These are phyloP conservation scores for Podiceps cristatus DNA, from an alignment of 2,113 vertebrate genomes.

Conservation along the genomic window DNA sequence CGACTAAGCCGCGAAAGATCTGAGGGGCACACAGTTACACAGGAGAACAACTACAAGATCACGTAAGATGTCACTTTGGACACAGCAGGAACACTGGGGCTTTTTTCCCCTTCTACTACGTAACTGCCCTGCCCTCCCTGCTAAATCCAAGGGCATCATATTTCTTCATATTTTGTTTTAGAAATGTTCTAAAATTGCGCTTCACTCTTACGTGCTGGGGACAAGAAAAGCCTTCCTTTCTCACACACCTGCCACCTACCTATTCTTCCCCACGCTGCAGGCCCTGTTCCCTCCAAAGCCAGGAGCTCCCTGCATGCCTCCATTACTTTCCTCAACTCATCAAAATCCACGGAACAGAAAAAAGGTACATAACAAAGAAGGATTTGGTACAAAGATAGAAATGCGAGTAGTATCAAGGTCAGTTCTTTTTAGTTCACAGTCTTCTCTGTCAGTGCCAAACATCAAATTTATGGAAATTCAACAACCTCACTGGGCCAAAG, in stretches of 20 bases:
- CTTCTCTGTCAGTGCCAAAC: neutral
- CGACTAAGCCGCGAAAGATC: neutral
- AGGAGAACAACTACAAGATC: neutral
- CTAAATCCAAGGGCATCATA: rapidly evolving
- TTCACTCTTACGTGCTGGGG: neutral
- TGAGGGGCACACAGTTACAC: neutral
- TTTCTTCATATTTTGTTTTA: neutral
- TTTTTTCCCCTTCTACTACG: neutral
- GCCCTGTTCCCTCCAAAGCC: neutral
- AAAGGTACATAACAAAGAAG: neutral
- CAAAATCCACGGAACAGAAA: neutral
- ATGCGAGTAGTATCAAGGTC: neutral
- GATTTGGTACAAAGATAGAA: neutral
- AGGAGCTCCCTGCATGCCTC: neutral
- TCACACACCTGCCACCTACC: rapidly evolving
- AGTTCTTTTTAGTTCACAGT: neutral
- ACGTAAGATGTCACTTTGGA: neutral
- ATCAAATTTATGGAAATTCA: neutral
- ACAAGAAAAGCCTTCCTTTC: neutral
- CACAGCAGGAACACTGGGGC: neutral
- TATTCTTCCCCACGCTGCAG: neutral
- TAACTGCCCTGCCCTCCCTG: neutral
- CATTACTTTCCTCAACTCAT: neutral
- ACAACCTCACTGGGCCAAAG: neutral
- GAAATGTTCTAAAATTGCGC: neutral